Evolutionary conservation across 2,888 invertebrate genomes (phyloP), one percentile per base, ranked within the genome.

Genomic region (Tuta absoluta): DNA sequence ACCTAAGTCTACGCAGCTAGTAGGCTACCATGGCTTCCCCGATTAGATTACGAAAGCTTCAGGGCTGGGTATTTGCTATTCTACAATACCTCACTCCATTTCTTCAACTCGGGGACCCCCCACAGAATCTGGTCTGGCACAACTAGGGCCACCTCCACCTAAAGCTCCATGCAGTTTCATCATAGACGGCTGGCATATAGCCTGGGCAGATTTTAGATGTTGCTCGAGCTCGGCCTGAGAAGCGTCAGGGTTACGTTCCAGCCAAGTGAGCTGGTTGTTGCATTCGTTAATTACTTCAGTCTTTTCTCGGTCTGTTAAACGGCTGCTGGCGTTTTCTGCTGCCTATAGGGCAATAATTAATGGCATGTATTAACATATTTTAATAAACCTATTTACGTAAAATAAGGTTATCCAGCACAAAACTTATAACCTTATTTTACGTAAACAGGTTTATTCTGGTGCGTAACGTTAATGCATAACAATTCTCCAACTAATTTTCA

Each of bases 231-330:
- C 97, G 10, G 94, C 94, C 73, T 95, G 95, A 62, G 95, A 95
- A 7, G 97, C 97, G 56, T 96, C 87, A 0, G 94, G 93, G 79
- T 97, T 97, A 23, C 89, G 85, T 73, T 98, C 98, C 45, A 98
- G 86, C 98, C 98, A 98, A 12, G 92, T 87, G 65, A 97, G 91
- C 65, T 95, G 94, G 14, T 94, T 93, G 23, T 93, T 89, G 77
- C 96, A 96, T 78, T 95, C 95, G 17, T 93, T 93, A 7, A 92
- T 81, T 0, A 96, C 95, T 14, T 90, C 81, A 59, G 93, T 93
- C 75, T 95, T 95, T 78, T 98, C 98, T 0, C 89, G 87, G 0
- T 94, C 94, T 24, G 93, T 92, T 4, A 98, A 87, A 76, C 95
- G 94, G 41, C 93, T 94, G 51, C 94, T 95, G 0, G 93, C 93